Evolutionary conservation across 2,113 vertebrate species (phyloP), one percentile per base, ranked within the genome.

Genomic region (Sander vitreus): DNA sequence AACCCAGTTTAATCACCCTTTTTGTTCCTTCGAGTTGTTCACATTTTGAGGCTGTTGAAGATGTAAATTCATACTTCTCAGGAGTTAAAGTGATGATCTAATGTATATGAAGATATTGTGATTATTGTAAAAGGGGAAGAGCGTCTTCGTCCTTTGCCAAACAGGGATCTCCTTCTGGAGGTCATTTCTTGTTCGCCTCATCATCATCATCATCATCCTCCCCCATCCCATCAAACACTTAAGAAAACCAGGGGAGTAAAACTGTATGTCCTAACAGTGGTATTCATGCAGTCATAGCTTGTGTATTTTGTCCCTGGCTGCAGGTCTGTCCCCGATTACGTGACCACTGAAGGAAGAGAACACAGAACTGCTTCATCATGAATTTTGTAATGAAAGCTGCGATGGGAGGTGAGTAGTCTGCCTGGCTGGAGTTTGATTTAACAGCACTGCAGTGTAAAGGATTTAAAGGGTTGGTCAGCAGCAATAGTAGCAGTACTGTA

Each of bases 341-440:
- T 83, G 83, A 89, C 78, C 66, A 76, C 73, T 77, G 85, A 90
- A 81, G 85, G 82, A 90, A 79, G 80, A 86, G 81, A 89, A 86
- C 85, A 84, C 86, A 92, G 87, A 94, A 92, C 82, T 92, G 92
- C 93, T 87, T 92, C 93, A 92, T 92, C 94, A 94, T 94, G 94
- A 94, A 94, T 94, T 94, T 94, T 93, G 89, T 94, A 91, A 94
- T 94, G 94, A 94, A 94, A 91, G 92, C 94, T 85, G 94, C 94
- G 43, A 6, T 94, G 90, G 94, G 94, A 94, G 94, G 94, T 94
- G 83, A 94, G 94, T 94, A 58, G 85, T 85, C 80, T 64, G 78
- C 72, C 25, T 65, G 81, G 66, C 84, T 60, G 21, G 86, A 78
- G 89, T 80, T 88, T 92, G 92, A 92, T 93, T 93, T 93, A 92